Percentiles rank a stretch among this genome's conserved stretches.
Conservation (phyloP, 2,797 vertebrate species). For the Coregonus sp. region DNA sequence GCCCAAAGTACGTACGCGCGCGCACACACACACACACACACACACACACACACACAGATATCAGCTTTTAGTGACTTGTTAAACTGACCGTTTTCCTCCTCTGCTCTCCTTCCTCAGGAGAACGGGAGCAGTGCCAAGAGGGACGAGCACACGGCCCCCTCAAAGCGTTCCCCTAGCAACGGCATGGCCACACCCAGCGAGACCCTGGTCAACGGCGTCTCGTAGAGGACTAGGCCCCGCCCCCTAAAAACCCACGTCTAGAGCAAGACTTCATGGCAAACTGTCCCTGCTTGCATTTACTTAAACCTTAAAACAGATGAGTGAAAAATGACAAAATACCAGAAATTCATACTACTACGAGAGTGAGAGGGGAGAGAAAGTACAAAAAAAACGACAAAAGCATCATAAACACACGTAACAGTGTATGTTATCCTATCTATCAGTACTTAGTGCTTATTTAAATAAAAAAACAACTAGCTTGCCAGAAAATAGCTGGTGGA, state of each 20-base stretch:
- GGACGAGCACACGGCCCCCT: conserved; percentile 71
- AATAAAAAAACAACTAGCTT: conserved; percentile 76
- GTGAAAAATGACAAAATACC: conserved; percentile 81
- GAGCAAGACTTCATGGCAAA: conserved; percentile 88
- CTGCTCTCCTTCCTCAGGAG: conserved; percentile 59
- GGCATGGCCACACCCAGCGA: conserved; percentile 72
- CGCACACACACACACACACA: neutral
- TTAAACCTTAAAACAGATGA: conserved; percentile 83
- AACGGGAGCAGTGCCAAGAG: conserved; percentile 76
- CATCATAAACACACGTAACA: conserved; percentile 78
- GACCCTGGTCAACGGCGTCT: conserved; percentile 87
- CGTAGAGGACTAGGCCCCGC: conserved; percentile 71
- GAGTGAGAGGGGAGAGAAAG: conserved; percentile 71
- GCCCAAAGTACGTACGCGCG: conserved; percentile 68
- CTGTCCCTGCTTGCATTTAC: conserved; percentile 87
- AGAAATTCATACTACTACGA: conserved; percentile 69
- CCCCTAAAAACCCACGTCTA: conserved; percentile 74
- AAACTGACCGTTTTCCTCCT: conserved; percentile 4
- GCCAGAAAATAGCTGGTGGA: conserved; percentile 83
- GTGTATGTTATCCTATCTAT: conserved; percentile 88
- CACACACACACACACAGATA: neutral
- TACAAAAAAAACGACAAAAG: conserved; percentile 80
- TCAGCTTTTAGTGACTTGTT: too few relatives aligned
- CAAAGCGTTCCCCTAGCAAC: conserved; percentile 82
- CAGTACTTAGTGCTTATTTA: conserved; percentile 87